Evolutionary conservation across 2,888 invertebrate genomes (phyloP), one percentile per base, ranked within the genome.

Genomic region (Leptinotarsa rubiginosa): DNA sequence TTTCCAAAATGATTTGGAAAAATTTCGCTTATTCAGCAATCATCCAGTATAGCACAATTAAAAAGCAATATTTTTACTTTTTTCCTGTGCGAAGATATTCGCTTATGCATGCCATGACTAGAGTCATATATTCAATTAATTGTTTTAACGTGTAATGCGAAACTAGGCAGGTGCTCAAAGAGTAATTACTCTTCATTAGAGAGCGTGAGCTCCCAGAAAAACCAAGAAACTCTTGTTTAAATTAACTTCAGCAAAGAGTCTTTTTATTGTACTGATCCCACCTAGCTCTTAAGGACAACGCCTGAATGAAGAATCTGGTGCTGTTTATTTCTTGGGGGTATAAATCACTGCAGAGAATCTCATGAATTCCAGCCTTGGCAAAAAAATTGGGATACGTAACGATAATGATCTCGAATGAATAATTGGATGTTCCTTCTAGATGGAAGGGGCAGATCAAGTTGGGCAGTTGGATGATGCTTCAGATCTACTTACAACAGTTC

Each of bases 111-210:
- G 41, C 10, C 41, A 10, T 41, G 10, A 41, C 41, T 41, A 41
- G 2, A 10, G 41, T 41, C 41, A 41, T 41, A 41, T 25, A 20
- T 22, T 56, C 22, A 15, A 56, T 22, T 56, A 56, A 56, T 56
- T 56, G 56, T 56, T 56, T 56, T 25, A 56, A 22, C 56, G 56
- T 56, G 56, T 56, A 56, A 56, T 22, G 20, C 20, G 56, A 56
- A 22, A 56, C 56, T 4, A 13, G 20, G 56, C 56, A 56, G 56
- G 56, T 56, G 56, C 4, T 20, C 15, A 22, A 22, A 56, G 56
- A 56, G 56, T 56, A 56, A 56, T 56, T 56, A 56, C 56, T 56
- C 25, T 56, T 56, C 56, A 56, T 25, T 56, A 56, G 56, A 56
- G 20, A 15, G 22, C 3, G 22, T 15, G 22, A 20, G 12, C 56